A percentile compares a stretch with the other conserved stretches of the same genome.
Conservation (phyloP, 2,113 vertebrate genomes). For the Aramus guarauna region DNA sequence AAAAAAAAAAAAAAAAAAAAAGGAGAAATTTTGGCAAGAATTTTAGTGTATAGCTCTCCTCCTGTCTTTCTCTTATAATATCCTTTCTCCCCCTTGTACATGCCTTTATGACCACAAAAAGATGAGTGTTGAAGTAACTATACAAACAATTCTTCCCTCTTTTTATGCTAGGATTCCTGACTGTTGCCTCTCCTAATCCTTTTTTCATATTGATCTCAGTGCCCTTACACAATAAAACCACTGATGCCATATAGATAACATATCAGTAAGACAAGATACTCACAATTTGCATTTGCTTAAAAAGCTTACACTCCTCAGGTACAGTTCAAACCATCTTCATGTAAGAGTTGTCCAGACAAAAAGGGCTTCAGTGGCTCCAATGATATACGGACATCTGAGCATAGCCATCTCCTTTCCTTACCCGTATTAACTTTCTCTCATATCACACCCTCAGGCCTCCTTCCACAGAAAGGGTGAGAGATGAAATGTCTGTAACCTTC, state of each 20-base stretch:
- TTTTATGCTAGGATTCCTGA: not conserved
- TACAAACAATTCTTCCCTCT: not conserved
- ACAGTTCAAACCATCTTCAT: not conserved
- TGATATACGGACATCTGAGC: rapidly evolving
- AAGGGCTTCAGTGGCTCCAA: not conserved
- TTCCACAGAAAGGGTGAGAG: not conserved
- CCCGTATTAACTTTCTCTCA: not conserved
- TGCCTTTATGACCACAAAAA: not conserved
- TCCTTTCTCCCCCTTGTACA: too few species aligned
- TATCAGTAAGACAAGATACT: not conserved
- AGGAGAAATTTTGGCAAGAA: not conserved
- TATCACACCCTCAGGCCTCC: not conserved
- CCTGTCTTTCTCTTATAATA: not conserved
- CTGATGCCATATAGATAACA: not conserved
- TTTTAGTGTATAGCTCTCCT: not conserved
- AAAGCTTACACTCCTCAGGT: not conserved
- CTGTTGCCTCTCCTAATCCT: not conserved
- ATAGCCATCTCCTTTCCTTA: not conserved
- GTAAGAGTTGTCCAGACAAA: not conserved
- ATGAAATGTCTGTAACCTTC: not conserved
- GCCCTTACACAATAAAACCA: not conserved
- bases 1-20: too few species aligned
- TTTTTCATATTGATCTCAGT: not conserved
- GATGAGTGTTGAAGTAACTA: not conserved
- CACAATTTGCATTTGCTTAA: not conserved